Base-by-base conservation (phyloP, 2,888 invertebrate species). In the Schrankia costaestrigalis region DNA sequence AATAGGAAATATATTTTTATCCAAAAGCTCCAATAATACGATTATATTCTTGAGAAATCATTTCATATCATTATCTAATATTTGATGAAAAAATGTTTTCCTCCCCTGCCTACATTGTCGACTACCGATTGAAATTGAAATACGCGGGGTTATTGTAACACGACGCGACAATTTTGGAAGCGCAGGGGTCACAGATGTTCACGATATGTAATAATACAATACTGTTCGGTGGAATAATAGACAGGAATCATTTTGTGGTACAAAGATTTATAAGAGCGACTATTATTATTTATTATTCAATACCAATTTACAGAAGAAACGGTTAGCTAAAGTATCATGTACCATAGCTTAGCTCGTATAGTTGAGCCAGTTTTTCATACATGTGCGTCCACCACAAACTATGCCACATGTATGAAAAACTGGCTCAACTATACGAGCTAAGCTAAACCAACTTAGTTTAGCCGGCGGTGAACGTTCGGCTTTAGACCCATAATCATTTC, bases 201-300 rank as follows among this genome's bases (percentile, higher is more conserved):
- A 37, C 63, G 41, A 66, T 71, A 59, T 46, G 68, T 65, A 64
- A 66, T 65, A 71, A 71, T 63, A 66, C 62, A 64, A 65, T 66
- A 59, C 51, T 43, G 42, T 44, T 28, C 42, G 43, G 41, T 33
- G 47, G 49, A 49, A 56, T 63, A 50, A 62, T 58, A 47, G 56
- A 56, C 53, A 54, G 52, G 38, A 46, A 55, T 52, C 30, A 46
- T 42, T 43, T 22, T 41, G 36, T 31, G 44, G 44, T 45, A 21
- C 36, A 56, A 57, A 45, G 28, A 30, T 44, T 34, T 31, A 41
- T 37, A 35, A 38, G 25, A 36, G 12, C 32, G 19, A 15, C 24
- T 24, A 18, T 25, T 25, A 24, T 24, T 17, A 21, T n/a, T n/a
- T n/a, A n/a, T n/a, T n/a, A n/a, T n/a, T n/a, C n/a, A n/a, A n/a